Base-by-base conservation (phyloP, 1,140 invertebrate species). In the Thaumatotibia leucotreta region DNA sequence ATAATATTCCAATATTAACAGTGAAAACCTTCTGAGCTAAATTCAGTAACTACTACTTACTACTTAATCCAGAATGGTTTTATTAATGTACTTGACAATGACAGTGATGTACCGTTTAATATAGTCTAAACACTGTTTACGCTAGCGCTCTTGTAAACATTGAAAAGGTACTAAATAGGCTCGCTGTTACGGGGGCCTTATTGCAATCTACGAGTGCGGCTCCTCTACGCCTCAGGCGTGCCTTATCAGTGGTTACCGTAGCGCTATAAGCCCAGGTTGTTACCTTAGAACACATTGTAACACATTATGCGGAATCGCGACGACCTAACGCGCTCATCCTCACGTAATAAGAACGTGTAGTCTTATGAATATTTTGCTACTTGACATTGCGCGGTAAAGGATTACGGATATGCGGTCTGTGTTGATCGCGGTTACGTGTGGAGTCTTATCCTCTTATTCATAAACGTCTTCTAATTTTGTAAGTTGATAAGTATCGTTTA, bases 241-340 rank as follows among this genome's bases (percentile, higher is more conserved):
- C 84, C 84, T 86, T 88, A 88, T 88, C 86, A 83, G 74, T 71
- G 73, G 77, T 72, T 58, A 75, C 77, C 77, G 73, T 72, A 80
- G 77, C 76, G 76, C 82, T 77, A 82, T 88, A 86, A 84, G 79
- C 81, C 70, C 74, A 82, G 73, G 74, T 86, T 82, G 84, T 86
- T 86, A 86, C 86, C 84, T 83, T 72, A 68, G 75, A 86, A 88
- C 82, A 86, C 79, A 86, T 88, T 86, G 80, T 83, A 84, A 72
- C 80, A 87, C 82, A 85, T 87, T 85, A 87, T 82, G 79, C 77
- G 79, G 77, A 68, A 71, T 74, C 74, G 76, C 74, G 73, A 72
- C 75, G 74, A 75, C 77, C 80, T 76, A 68, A 76, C 72, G 63
- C 75, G 64, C 73, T 67, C 77, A 73, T 82, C 75, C 66, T 50